Base-by-base conservation (phyloP, 1,140 invertebrate species). In the Argopecten irradians region DNA sequence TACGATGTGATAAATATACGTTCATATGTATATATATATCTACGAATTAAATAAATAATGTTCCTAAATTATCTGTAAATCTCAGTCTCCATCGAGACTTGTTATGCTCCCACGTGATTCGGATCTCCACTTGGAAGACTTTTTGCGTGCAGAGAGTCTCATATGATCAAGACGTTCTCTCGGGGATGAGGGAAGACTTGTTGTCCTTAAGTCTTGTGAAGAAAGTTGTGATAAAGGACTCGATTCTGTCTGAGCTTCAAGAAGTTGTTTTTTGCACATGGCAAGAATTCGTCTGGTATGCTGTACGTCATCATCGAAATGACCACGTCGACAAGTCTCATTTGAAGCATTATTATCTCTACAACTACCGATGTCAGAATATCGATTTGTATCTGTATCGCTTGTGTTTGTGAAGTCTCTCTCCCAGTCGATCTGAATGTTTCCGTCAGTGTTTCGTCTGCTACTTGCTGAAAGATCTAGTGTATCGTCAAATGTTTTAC, bases 181-280 rank as follows among this genome's bases (percentile, higher is more conserved):
- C 41, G 88, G 71, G 32, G 36, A 32, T 34, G 84, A 85, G 1
- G 36, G 16, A 16, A 43, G 43, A 8, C 84, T 36, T 39, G 34
- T 22, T n/a, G 43, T 46, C n/a, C 28, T 36, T 32, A 34, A 34
- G 32, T 88, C 83, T 11, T 55, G 84, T 46, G 83, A 84, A n/a
- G 87, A 34, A 33, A 36, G 19, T 83, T 35, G 19, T 46, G 34
- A 88, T n/a, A 55, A 87, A n/a, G 82, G 43, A 13, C 34, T 82
- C 22, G 83, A 55, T 46, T 85, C 82, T n/a, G 43, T 88, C 82
- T 88, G 84, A 13, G 87, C 87, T 82, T 88, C 87, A 34, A 88
- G 87, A 14, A 88, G 87, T n/a, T 88, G 87, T 39, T 83, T 46
- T 82, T 88, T 88, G 41, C 87, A 88, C n/a, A 88, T 43, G 14